phyloP scores from a whole-genome alignment of 1,140 invertebrate genomes.

The Leptopilina boulardi region DNA sequence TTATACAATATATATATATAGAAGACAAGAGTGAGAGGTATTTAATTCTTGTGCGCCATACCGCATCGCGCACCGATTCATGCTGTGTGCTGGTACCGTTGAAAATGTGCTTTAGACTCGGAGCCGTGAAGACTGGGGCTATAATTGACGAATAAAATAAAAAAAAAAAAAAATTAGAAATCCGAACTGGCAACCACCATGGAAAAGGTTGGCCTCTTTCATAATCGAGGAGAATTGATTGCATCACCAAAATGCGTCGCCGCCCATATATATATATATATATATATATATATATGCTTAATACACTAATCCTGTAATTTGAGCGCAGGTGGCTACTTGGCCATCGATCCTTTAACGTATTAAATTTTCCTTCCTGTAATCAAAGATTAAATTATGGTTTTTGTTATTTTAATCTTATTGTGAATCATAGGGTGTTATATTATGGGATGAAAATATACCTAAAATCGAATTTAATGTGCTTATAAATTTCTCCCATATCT shows the following conservation, averaged over 20 bases:
- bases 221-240: slow-evolving; percentile 47
- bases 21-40: slow-evolving; percentile 41
- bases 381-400: not conserved
- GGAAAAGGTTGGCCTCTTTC: slow-evolving; percentile 52
- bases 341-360: not conserved
- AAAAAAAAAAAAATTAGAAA: slow-evolving; percentile 54
- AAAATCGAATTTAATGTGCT: too few species aligned
- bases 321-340: not conserved
- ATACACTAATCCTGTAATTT: slow-evolving; percentile 19
- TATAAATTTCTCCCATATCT: too few species aligned
- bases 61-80: not conserved
- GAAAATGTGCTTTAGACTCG: slow-evolving; percentile 46
- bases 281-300: too few species aligned
- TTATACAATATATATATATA: slow-evolving; percentile 6
- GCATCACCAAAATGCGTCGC: slow-evolving; percentile 36
- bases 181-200: slow-evolving; percentile 43
- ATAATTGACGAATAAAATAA: slow-evolving; percentile 54
- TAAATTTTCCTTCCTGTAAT: not conserved
- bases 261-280: not conserved
- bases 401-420: not conserved
- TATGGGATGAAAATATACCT: too few species aligned
- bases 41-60: slow-evolving; percentile 18
- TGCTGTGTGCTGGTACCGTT: slow-evolving; percentile 31
- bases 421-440: not conserved
- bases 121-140: slow-evolving; percentile 40